Conservation (phyloP, 1,140 invertebrate genomes). For the Homalodisca vitripennis region DNA sequence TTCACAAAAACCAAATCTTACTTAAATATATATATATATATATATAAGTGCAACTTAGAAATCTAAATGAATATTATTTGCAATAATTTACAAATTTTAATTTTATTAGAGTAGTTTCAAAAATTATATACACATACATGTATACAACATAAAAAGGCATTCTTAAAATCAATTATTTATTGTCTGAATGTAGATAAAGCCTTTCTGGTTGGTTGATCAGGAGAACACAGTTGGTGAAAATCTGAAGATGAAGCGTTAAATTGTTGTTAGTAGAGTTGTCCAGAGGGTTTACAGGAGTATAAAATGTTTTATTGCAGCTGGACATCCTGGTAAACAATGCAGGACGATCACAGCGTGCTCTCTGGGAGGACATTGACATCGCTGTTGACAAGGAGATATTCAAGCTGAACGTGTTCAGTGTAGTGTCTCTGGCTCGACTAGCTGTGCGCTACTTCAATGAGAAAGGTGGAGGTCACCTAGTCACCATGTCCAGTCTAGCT, state of each 20-base stretch:
- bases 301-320: constrained; percentile 51
- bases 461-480: constrained; percentile 63
- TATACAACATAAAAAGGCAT: neutral
- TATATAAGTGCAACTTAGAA: neutral
- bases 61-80: too few relatives aligned
- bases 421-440: constrained; percentile 67
- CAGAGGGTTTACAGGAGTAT: neutral
- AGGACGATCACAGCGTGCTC: constrained; percentile 74
- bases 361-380: constrained; percentile 73
- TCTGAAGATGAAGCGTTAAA: neutral
- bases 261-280: neutral
- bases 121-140: neutral
- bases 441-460: constrained; percentile 66
- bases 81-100: too few relatives aligned
- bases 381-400: constrained; percentile 76
- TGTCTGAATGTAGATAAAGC: neutral
- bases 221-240: neutral
- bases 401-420: constrained; percentile 78
- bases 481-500: constrained; percentile 69
- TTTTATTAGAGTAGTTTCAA: neutral
- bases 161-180: neutral
- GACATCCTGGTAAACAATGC: constrained; percentile 83
- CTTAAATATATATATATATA: too few relatives aligned
- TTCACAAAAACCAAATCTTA: too few relatives aligned
- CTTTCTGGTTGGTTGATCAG: neutral